Base-by-base conservation (phyloP, 2,888 invertebrate genomes). In the Stictocephala bisonia region DNA sequence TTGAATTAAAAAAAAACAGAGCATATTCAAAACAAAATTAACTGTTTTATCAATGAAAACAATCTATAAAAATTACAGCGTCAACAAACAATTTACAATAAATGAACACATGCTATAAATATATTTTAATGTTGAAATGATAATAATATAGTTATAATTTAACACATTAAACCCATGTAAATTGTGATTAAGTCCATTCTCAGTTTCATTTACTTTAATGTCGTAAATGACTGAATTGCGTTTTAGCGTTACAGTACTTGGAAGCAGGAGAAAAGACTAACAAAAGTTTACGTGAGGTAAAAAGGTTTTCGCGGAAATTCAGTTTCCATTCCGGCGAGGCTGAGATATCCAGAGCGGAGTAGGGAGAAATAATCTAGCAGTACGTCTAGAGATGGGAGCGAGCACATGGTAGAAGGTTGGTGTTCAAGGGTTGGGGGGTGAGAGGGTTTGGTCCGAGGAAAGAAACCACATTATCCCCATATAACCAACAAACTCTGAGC, bases 361-460 rank as follows among this genome's bases (percentile, higher is more conserved):
- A 53, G 27, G 15, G 51, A 29, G 56, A 31, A 53, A 53, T 53
- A 11, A 53, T 53, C 53, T 53, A 31, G 26, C 56, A 31, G 27
- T 29, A 58, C 56, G 60, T 9, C 56, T 56, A 29, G 60, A 44
- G 7, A 15, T 6, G 6, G n/a, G 51, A 51, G 50, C 18, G 50
- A 6, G 50, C n/a, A n/a, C n/a, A n/a, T n/a, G n/a, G n/a, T n/a
- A n/a, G n/a, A n/a, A n/a, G n/a, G n/a, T n/a, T n/a, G 56, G 1
- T 18, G 48, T 22, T 51, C 24, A 24, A 13, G 51, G 51, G 51
- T 1, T 27, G 29, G 56, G 56, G 56, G 56, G 56, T 56, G 27
- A 26, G 27, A 40, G 60, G 60, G 60, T 40, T 60, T 60, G 60
- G 60, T 40, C 31, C 60, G 29, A 29, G 40, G 29, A 56, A 56